Conservation (phyloP, 2,888 invertebrate species). For the Pseudococcus jackbeardsleyi region DNA sequence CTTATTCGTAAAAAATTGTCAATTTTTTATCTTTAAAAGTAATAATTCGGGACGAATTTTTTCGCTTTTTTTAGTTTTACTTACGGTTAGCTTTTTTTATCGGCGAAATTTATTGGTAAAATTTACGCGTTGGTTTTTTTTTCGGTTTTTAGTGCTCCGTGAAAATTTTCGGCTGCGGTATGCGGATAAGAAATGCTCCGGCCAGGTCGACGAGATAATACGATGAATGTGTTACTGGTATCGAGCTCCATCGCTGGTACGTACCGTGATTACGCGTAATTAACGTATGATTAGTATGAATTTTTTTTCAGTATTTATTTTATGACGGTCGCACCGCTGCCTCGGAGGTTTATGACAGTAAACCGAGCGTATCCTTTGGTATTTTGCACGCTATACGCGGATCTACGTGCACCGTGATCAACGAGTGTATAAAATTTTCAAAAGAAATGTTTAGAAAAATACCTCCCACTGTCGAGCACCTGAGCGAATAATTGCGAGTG, state of each 20-base stretch:
- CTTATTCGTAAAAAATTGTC: neutral
- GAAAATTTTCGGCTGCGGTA: neutral
- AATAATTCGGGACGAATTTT: neutral
- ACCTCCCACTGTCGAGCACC: neutral
- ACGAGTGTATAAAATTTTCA: neutral
- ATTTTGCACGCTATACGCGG: conserved; percentile 4
- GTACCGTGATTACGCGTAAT: neutral
- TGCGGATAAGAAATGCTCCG: neutral
- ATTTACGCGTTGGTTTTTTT: neutral
- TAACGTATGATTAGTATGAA: neutral
- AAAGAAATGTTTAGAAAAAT: neutral
- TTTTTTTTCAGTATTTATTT: neutral
- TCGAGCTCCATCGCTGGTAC: conserved; percentile 1
- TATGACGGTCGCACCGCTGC: neutral
- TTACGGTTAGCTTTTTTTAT: neutral
- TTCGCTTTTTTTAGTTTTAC: neutral
- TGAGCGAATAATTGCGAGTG: neutral
- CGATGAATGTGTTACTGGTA: neutral
- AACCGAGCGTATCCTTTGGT: conserved; percentile 24
- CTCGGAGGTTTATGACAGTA: neutral
- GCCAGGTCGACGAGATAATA: neutral
- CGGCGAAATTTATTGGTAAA: neutral
- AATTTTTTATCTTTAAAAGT: neutral
- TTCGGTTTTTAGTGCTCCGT: neutral
- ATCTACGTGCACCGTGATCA: neutral